phyloP scores from a whole-genome alignment of 2,797 vertebrate species.

The Acanthornis magna region DNA sequence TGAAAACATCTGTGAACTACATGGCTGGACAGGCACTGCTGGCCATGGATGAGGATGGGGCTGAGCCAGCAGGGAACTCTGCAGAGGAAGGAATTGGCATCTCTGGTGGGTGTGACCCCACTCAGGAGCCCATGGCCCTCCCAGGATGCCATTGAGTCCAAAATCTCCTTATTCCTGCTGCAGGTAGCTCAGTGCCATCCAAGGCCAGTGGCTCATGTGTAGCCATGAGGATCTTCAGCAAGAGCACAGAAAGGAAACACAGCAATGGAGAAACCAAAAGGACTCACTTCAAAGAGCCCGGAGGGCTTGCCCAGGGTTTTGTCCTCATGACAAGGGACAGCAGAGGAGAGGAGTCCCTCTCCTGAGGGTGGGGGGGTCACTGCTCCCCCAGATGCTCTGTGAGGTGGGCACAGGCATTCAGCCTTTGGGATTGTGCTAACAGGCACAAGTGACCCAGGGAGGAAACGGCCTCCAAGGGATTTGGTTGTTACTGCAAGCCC shows the following conservation, averaged over 20 bases:
- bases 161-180: background rate
- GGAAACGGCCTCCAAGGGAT: background rate
- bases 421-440: background rate
- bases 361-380: too few species aligned
- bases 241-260: background rate
- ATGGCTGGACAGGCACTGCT: rapidly evolving
- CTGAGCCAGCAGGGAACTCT: background rate
- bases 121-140: background rate
- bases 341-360: background rate
- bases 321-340: background rate
- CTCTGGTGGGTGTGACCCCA: rapidly evolving
- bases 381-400: background rate
- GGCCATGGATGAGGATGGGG: background rate
- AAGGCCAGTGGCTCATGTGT: background rate
- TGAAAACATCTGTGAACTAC: background rate
- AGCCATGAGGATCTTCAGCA: background rate
- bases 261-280: background rate
- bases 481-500: background rate
- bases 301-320: background rate
- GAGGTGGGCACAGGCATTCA: background rate
- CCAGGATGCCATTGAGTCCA: background rate
- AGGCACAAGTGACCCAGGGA: background rate
- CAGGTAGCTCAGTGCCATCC: background rate
- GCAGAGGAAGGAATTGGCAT: background rate
- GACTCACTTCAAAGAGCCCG: background rate